Base-by-base conservation (phyloP, 2,113 vertebrate species). In the Misgurnus anguillicaudatus region DNA sequence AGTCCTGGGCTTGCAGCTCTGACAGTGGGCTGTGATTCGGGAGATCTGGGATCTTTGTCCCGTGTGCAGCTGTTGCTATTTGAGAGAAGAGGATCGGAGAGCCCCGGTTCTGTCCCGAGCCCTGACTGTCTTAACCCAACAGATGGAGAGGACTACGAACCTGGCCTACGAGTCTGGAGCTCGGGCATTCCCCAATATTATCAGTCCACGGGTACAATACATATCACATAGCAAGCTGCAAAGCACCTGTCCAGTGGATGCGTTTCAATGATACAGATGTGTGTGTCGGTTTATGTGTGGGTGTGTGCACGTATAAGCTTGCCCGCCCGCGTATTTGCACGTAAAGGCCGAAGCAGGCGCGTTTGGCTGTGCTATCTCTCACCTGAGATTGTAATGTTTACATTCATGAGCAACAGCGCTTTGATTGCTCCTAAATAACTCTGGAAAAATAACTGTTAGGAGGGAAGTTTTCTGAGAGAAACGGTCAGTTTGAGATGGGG, bases 61-160 rank as follows among this genome's bases (percentile, higher is more conserved):
- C 83, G 85, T 4, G 85, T 93, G 42, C 90, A 89, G 19, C 82
- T 93, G 74, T 88, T 91, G n/a, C 87, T 91, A 2, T 19, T 92
- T 64, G 80, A 92, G 51, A 84, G 90, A 4, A 38, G 78, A 6
- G 84, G 75, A 7, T 58, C 81, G 0, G 80, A 81, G 3, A 76
- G 71, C 45, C 9, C 69, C 5, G 42, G 3, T 41, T 78, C 84
- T 61, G 84, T 78, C 24, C 62, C 65, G 9, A 69, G 62, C 31
- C 62, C 19, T 2, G 42, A 77, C 19, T 75, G 80, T 79, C 31
- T 36, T 39, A 67, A 39, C 3, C 80, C 39, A 4, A 17, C 11
- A 8, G 42, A 83, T 24, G 80, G 82, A 75, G 31, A 55, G 0
- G 75, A 76, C 13, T 81, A 75, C 66, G 70, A 84, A 71, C 42